phyloP scores from a whole-genome alignment of 2,888 invertebrate genomes.

The Lochmaea crataegi region DNA sequence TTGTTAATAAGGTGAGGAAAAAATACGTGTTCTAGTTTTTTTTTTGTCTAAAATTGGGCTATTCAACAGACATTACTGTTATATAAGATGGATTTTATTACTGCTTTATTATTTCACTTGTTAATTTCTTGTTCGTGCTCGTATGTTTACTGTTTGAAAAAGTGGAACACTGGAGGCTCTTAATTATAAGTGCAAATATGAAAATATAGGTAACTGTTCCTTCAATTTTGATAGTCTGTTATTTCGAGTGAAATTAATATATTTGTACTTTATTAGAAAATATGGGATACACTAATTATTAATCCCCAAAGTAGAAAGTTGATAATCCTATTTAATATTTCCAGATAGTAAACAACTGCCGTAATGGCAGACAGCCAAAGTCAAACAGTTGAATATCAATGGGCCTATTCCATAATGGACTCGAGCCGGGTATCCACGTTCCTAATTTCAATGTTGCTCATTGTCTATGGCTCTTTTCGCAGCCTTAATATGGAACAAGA shows the following conservation, averaged over 20 bases:
- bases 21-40: slow-evolving; percentile 26
- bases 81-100: slow-evolving; percentile 23
- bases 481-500: slow-evolving; percentile 97
- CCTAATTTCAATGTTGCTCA: slow-evolving; percentile 95
- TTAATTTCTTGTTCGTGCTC: not conserved
- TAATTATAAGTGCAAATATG: not conserved
- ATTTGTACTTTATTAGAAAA: not conserved
- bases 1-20: slow-evolving; percentile 41
- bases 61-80: slow-evolving; percentile 19
- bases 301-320: not conserved
- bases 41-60: slow-evolving; percentile 30
- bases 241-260: not conserved
- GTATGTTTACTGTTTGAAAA: not conserved
- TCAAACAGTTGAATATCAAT: slow-evolving; percentile 73
- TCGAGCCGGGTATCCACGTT: slow-evolving; percentile 97
- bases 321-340: slow-evolving; percentile 26
- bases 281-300: not conserved
- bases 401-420: slow-evolving; percentile 98
- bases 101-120: slow-evolving; percentile 12
- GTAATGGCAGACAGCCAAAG: slow-evolving; percentile 55
- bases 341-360: slow-evolving; percentile 46
- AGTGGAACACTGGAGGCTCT: not conserved
- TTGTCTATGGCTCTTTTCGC: slow-evolving; percentile 97
- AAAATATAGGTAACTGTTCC: not conserved
- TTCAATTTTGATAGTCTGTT: not conserved